phyloP scores from a whole-genome alignment of 2,797 vertebrate genomes.

The Gadopsis marmoratus region DNA sequence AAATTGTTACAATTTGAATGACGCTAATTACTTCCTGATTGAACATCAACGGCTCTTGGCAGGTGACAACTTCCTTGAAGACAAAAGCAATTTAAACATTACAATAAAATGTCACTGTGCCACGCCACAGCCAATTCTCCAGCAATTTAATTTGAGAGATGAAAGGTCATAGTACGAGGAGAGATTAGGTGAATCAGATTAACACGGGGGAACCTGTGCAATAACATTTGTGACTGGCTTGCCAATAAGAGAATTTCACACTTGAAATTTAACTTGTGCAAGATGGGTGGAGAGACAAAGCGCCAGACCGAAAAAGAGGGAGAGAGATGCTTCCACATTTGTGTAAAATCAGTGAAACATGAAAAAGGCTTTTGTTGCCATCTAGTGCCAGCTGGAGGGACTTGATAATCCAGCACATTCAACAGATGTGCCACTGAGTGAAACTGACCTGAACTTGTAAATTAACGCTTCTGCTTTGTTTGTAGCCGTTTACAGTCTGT shows the following conservation, averaged over 20 bases:
- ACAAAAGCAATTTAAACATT: slow-evolving; percentile 28
- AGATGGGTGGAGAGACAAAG: slow-evolving; percentile 37
- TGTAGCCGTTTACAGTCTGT: neutral
- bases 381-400: slow-evolving; percentile 71
- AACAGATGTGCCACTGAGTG: neutral
- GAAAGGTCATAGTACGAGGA: slow-evolving; percentile 40
- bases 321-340: neutral
- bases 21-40: slow-evolving; percentile 16
- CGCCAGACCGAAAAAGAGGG: neutral
- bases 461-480: neutral
- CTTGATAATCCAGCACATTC: neutral
- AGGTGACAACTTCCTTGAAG: slow-evolving; percentile 13
- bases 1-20: neutral
- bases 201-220: slow-evolving; percentile 24
- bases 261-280: slow-evolving; percentile 37
- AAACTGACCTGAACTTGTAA: neutral
- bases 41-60: neutral
- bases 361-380: slow-evolving; percentile 73
- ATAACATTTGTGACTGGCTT: slow-evolving; percentile 44
- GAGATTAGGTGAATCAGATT: slow-evolving; percentile 47
- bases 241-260: slow-evolving; percentile 42
- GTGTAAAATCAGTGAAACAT: slow-evolving; percentile 5
- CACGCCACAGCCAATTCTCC: slow-evolving; percentile 27
- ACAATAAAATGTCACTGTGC: slow-evolving; percentile 30
- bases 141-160: slow-evolving; percentile 40